A percentile compares a stretch with the other conserved stretches of the same genome.
phyloP scores from a whole-genome alignment of 1,140 invertebrate species.

The Orchesella cincta region DNA sequence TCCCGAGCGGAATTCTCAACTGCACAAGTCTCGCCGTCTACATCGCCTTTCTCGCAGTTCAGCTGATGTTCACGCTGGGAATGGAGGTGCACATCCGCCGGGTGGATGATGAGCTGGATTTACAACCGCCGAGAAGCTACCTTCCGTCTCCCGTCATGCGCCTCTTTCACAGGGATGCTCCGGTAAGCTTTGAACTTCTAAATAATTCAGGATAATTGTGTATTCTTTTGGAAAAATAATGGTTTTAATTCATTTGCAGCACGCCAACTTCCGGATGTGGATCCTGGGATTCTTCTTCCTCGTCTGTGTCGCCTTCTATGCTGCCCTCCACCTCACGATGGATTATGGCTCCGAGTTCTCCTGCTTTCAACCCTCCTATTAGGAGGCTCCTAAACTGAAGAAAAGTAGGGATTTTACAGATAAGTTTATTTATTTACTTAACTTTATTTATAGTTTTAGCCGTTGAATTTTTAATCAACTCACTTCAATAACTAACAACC shows the following conservation, averaged over 20 bases:
- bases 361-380: too few relatives aligned
- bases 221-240: background rate
- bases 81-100: background rate
- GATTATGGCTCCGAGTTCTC: too few relatives aligned
- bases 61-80: background rate
- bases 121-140: background rate
- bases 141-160: slow-evolving; percentile 22
- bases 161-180: slow-evolving; percentile 24
- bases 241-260: background rate
- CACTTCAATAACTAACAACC: too few relatives aligned
- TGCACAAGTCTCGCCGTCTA: background rate
- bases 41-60: background rate
- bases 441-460: too few relatives aligned
- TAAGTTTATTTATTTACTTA: too few relatives aligned
- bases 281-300: background rate
- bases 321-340: background rate
- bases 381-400: too few relatives aligned
- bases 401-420: too few relatives aligned
- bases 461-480: too few relatives aligned
- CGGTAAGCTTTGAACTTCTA: slow-evolving; percentile 5
- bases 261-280: background rate
- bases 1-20: background rate
- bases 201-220: background rate
- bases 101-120: background rate
- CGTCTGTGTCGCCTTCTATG: background rate